phyloP scores from a whole-genome alignment of 1,140 invertebrate species.

The Diorhabda sublineata region DNA sequence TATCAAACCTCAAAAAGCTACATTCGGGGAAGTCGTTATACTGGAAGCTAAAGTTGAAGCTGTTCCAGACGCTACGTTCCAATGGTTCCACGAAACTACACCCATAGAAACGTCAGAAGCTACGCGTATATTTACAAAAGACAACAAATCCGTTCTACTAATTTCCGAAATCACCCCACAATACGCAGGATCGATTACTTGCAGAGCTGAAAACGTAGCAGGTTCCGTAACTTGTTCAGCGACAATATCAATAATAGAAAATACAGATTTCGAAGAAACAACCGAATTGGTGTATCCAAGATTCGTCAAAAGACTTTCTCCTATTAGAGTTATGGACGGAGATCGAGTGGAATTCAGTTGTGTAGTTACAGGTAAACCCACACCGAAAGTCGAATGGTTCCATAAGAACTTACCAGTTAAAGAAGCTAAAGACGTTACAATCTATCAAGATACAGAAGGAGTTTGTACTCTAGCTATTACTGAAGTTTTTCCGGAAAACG shows the following conservation, averaged over 20 bases:
- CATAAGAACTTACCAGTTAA: constrained; percentile 68
- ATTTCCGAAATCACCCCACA: constrained; percentile 72
- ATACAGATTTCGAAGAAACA: constrained; percentile 56
- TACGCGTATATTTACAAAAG: constrained; percentile 66
- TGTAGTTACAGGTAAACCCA: constrained; percentile 73
- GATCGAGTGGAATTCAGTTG: constrained; percentile 79
- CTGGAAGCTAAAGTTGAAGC: constrained; percentile 75
- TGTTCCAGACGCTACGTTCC: constrained; percentile 75
- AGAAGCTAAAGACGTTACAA: constrained; percentile 74
- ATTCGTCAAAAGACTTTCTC: constrained; percentile 67
- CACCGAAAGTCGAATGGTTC: constrained; percentile 77
- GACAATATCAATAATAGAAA: constrained; percentile 63
- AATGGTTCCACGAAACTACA: constrained; percentile 75
- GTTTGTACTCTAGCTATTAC: constrained; percentile 78
- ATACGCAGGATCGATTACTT: constrained; percentile 75
- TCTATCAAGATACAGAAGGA: constrained; percentile 72
- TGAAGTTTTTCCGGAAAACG: constrained; percentile 93
- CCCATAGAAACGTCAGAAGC: constrained; percentile 59
- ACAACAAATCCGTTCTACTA: constrained; percentile 77
- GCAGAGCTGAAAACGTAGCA: constrained; percentile 81
- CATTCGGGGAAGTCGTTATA: constrained; percentile 70
- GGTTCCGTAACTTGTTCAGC: constrained; percentile 82
- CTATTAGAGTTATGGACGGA: constrained; percentile 86
- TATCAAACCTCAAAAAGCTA: constrained; percentile 66
- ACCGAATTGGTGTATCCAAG: constrained; percentile 66